phyloP scores from a whole-genome alignment of 2,888 invertebrate genomes.

The Ectemnius cavifrons region DNA sequence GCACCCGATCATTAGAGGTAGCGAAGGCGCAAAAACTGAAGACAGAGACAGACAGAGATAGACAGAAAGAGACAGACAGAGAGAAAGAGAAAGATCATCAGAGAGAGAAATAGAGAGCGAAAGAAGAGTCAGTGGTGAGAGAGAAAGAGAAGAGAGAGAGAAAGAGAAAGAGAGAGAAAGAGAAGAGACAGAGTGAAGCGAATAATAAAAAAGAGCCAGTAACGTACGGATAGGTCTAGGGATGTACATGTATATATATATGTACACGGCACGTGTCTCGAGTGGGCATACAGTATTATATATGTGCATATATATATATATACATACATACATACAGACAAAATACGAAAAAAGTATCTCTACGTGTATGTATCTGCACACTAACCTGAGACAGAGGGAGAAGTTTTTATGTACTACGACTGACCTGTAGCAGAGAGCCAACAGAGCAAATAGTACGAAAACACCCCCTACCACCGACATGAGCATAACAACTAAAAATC shows the following conservation, averaged over 20 bases:
- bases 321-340: slow-evolving; percentile 44
- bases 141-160: neutral
- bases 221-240: slow-evolving; percentile 39
- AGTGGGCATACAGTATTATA: slow-evolving; percentile 26
- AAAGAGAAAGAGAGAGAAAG: slow-evolving; percentile 8
- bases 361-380: slow-evolving; percentile 86
- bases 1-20: slow-evolving; percentile 5
- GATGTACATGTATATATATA: slow-evolving; percentile 48
- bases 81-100: neutral
- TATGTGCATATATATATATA: slow-evolving; percentile 35
- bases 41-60: slow-evolving; percentile 9
- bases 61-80: slow-evolving; percentile 2
- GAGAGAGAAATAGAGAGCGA: neutral
- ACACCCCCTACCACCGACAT: slow-evolving; percentile 99
- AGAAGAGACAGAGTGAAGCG: slow-evolving; percentile 10
- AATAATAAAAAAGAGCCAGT: slow-evolving; percentile 13
- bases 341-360: slow-evolving; percentile 41
- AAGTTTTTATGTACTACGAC: slow-evolving; percentile 99
- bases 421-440: slow-evolving; percentile 99
- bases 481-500: slow-evolving; percentile 98
- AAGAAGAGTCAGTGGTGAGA: neutral
- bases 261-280: slow-evolving; percentile 10
- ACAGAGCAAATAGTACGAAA: slow-evolving; percentile 98
- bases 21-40: neutral
- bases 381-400: slow-evolving; percentile 99